These are phyloP conservation scores for Cynaeus angustus DNA, from an alignment of 2,888 invertebrate genomes.

Conservation along the genomic window DNA sequence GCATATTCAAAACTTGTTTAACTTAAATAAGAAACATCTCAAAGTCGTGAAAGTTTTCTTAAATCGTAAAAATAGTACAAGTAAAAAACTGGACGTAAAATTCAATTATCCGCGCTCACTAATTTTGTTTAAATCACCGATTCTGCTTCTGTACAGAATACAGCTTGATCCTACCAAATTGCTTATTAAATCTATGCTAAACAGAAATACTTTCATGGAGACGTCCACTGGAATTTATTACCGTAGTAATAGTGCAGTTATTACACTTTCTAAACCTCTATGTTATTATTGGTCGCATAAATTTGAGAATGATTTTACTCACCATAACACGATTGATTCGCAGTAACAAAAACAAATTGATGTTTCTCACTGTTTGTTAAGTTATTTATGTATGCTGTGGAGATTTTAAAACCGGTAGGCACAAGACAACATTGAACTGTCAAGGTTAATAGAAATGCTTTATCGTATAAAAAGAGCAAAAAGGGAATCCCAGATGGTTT, in stretches of 20 bases:
- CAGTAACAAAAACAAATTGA: no score
- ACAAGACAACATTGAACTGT: conserved; percentile 11
- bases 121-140: conserved; percentile 18
- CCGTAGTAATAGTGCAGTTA: no score
- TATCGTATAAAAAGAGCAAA: neutral
- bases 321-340: no score
- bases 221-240: no score
- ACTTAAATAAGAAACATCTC: no score
- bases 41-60: no score
- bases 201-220: conserved; percentile 11
- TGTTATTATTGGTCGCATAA: no score
- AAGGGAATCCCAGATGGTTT: conserved; percentile 33
- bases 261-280: no score
- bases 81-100: neutral
- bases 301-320: no score
- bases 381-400: neutral
- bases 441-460: conserved; percentile 28
- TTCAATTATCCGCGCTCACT: conserved; percentile 22
- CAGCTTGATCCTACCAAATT: conserved; percentile 28
- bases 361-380: no score
- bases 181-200: conserved; percentile 30
- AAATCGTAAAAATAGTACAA: no score
- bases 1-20: no score
- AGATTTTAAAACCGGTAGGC: conserved; percentile 14
- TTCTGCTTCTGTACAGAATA: conserved; percentile 15